Percentiles rank a stretch among this genome's conserved stretches.
Conservation (phyloP, 2,113 vertebrate species). For the Gymnocephalus cernua region DNA sequence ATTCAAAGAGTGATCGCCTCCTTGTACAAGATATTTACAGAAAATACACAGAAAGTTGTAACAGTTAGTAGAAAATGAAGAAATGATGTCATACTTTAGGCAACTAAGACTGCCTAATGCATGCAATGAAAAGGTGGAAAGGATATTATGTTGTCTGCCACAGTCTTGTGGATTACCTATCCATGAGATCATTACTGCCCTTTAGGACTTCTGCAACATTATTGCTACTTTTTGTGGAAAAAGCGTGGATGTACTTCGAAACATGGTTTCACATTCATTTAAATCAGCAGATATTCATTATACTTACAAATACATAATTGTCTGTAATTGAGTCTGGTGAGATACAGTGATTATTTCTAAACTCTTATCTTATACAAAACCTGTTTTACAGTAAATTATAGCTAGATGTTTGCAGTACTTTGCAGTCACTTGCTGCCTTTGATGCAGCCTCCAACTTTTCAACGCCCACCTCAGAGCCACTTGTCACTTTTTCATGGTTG, state of each 20-base stretch:
- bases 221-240: slow-evolving; percentile 20
- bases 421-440: slow-evolving; percentile 35
- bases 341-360: neutral
- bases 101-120: neutral
- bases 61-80: neutral
- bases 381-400: neutral
- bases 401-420: neutral
- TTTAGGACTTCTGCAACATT: slow-evolving; percentile 12
- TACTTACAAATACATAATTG: neutral
- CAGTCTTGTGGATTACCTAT: slow-evolving; percentile 13
- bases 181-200: slow-evolving; percentile 20
- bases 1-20: slow-evolving; percentile 5
- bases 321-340: neutral
- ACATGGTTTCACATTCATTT: neutral
- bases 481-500: slow-evolving; percentile 57
- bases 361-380: neutral
- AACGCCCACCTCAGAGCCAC: slow-evolving; percentile 59
- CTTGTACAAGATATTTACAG: slow-evolving; percentile 25
- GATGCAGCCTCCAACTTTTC: slow-evolving; percentile 52
- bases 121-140: slow-evolving; percentile 25
- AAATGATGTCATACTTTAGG: slow-evolving; percentile 11
- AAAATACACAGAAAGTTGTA: slow-evolving; percentile 11
- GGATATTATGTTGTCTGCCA: slow-evolving; percentile 28
- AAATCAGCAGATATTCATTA: neutral
- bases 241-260: slow-evolving; percentile 10